These are phyloP conservation scores for Spermophilus dauricus DNA, from an alignment of 2,113 vertebrate species.

Conservation along the genomic window DNA sequence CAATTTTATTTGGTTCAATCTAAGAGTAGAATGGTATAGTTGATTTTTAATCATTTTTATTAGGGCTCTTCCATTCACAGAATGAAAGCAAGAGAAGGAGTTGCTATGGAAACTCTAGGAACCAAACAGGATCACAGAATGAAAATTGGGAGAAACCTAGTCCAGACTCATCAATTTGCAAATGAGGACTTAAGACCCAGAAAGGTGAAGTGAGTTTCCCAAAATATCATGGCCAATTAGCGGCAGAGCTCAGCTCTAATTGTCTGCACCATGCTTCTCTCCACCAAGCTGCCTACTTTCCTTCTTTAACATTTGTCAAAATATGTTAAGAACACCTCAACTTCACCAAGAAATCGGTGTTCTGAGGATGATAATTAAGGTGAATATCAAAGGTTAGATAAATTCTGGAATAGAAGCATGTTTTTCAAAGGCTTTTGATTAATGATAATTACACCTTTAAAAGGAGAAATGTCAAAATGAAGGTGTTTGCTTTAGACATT, in stretches of 20 bases:
- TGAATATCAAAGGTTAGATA: conserved; percentile 69
- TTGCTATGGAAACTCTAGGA: conserved; percentile 54
- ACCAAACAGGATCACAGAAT: conserved; percentile 21
- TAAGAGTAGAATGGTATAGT: background rate
- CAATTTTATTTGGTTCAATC: background rate
- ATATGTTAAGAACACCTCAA: conserved; percentile 49
- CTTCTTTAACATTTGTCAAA: conserved; percentile 69
- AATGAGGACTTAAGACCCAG: conserved; percentile 34
- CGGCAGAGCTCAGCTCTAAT: conserved; percentile 22
- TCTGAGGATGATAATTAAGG: conserved; percentile 47
- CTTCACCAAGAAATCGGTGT: conserved; percentile 6
- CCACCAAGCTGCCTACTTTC: background rate
- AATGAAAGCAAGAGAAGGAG: conserved; percentile 42
- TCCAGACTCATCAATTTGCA: conserved; percentile 56
- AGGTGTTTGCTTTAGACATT: conserved; percentile 64
- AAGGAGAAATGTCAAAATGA: conserved; percentile 68
- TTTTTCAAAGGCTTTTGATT: conserved; percentile 66
- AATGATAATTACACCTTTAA: conserved; percentile 65
- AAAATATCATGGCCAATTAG: conserved; percentile 66
- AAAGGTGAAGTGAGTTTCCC: conserved; percentile 32
- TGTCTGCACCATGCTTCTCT: background rate
- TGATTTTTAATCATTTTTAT: conserved; percentile 65
- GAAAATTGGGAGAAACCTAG: conserved; percentile 1
- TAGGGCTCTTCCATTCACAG: conserved; percentile 54
- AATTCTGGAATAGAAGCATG: conserved; percentile 35